A percentile compares a stretch with the other conserved stretches of the same genome.
Conservation (phyloP, 2,113 vertebrate species). For the Acanthochromis polyacanthus region DNA sequence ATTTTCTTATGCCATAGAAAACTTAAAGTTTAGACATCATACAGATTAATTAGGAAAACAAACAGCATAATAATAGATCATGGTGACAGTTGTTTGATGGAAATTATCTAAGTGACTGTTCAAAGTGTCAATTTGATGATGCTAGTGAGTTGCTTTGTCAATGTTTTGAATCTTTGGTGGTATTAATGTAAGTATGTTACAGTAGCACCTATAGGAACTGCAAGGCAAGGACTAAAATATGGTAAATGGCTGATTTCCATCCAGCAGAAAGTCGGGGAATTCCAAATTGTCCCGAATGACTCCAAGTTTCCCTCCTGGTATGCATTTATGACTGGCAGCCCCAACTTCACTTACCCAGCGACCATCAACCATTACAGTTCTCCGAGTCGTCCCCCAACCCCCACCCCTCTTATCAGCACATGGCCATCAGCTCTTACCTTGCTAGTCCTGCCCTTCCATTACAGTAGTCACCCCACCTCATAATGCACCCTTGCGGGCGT, state of each 20-base stretch:
- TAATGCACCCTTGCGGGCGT: constrained; percentile 34
- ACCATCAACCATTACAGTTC: constrained; percentile 49
- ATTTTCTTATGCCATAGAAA: not conserved
- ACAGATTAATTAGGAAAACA: not conserved
- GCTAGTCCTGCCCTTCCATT: constrained; percentile 63
- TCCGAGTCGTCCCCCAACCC: constrained; percentile 17
- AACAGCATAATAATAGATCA: not conserved
- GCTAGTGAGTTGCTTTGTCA: not conserved
- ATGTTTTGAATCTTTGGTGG: not conserved
- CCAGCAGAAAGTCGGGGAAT: constrained; percentile 21
- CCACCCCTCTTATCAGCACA: constrained; percentile 30
- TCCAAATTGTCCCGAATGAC: constrained; percentile 14
- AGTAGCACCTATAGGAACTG: not conserved
- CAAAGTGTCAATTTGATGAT: not conserved
- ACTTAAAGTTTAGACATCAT: not conserved
- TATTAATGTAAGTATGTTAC: not conserved
- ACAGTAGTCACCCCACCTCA: constrained; percentile 51
- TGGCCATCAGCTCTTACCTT: constrained; percentile 65
- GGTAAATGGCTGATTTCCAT: constrained; percentile 10
- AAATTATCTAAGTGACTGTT: too few species aligned
- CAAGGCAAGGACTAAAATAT: not conserved
- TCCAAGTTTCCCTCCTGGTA: constrained; percentile 1
- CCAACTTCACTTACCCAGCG: constrained; percentile 11
- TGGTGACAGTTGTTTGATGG: too few species aligned
- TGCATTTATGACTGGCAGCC: constrained; percentile 16